A percentile compares a stretch with the other conserved stretches of the same genome.
Evolutionary conservation across 2,113 vertebrate species (phyloP).

Genomic region (Ondatra zibethicus): DNA sequence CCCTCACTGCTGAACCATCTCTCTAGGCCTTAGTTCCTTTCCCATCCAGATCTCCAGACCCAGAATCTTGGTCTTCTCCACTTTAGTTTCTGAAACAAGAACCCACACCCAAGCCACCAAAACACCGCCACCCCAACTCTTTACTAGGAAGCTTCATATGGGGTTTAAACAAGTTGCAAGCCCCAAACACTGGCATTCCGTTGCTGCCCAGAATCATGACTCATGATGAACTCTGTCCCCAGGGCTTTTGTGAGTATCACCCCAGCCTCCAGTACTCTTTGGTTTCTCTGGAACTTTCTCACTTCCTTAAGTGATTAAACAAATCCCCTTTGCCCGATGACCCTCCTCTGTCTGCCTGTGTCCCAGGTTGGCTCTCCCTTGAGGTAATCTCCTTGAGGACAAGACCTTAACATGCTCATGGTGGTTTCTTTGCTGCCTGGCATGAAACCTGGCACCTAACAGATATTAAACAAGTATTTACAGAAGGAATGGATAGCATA

Average conservation of each 20-base stretch:
- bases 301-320: not conserved
- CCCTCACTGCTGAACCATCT: not conserved
- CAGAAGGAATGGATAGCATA: conserved; percentile 19
- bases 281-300: not conserved
- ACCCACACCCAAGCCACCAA: conserved; percentile 6
- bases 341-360: not conserved
- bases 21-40: not conserved
- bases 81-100: conserved; percentile 40
- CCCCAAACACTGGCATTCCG: not conserved
- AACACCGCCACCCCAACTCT: not conserved
- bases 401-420: not conserved
- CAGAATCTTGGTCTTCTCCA: not conserved
- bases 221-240: not conserved
- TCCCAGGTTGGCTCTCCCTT: conserved; percentile 21
- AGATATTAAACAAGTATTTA: conserved; percentile 49
- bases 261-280: not conserved
- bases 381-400: conserved; percentile 13
- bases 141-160: not conserved
- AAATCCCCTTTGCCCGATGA: not conserved
- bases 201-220: not conserved
- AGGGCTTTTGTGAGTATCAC: not conserved
- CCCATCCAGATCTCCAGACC: not conserved
- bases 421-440: not conserved
- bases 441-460: conserved; percentile 23
- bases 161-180: conserved; percentile 12